Evolutionary conservation across 2,888 invertebrate species (phyloP), one percentile per base, ranked within the genome.

Genomic region (Apamea anceps): DNA sequence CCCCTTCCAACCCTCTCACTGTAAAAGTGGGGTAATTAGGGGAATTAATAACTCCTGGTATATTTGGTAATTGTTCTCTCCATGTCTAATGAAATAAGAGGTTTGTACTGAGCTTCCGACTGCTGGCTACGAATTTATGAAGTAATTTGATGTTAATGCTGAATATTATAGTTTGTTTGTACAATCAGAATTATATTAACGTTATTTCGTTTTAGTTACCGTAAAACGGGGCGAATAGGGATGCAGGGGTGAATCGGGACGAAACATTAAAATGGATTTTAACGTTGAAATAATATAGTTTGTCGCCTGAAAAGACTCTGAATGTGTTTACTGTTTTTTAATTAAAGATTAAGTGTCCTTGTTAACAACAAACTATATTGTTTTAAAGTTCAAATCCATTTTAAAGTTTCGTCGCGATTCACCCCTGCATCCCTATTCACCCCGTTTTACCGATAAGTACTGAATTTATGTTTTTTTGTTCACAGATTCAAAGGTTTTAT

Each of bases 11-110:
- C 66, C 74, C 51, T 48, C 48, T 60, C 51, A 7, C 13, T 79
- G 77, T 81, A 78, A 81, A 87, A 67, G 70, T 81, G 54, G 42
- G 72, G 68, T 85, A 88, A 84, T 79, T 82, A 82, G 76, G 65
- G 54, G 63, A 87, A 84, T 79, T 82, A 81, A 85, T 88, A 79
- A 85, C 73, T 84, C 45, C 32, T 84, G 77, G 70, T 76, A 45
- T 84, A 78, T 86, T 82, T 76, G 76, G 79, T 87, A 84, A 88
- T 84, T 84, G 85, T 85, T 86, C 67, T 28, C 66, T 63, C 68
- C 51, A 21, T 73, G 78, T 65, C 48, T 80, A 77, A 86, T 86
- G 72, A 74, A 84, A 78, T 87, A 80, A 81, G 82, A 83, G 81
- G 72, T 76, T 45, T 54, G 73, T 60, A 77, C 78, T 77, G 62